Conservation (phyloP, 2,888 invertebrate genomes). For the Lysandra bellargus region DNA sequence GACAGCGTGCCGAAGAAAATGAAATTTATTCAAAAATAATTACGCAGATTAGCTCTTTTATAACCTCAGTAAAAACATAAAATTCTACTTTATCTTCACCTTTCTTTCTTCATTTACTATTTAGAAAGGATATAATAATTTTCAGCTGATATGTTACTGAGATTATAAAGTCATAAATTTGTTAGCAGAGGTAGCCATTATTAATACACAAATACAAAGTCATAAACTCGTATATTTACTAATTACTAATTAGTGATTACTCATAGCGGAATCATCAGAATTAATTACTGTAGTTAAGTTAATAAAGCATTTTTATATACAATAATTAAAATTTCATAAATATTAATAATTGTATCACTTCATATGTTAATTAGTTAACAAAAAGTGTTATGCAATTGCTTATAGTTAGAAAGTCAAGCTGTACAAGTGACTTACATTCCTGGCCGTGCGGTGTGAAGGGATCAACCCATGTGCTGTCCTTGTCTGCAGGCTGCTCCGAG, state of each 20-base stretch:
- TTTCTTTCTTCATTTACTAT: not conserved
- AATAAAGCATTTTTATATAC: not conserved
- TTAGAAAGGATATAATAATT: not conserved
- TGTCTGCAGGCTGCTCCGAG: conserved; percentile 51
- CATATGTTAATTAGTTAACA: conserved; percentile 5
- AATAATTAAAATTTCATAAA: not conserved
- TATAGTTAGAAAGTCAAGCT: conserved; percentile 10
- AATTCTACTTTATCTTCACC: no score
- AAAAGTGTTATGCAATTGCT: conserved; percentile 14
- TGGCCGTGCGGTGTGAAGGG: conserved; percentile 71
- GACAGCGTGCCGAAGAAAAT: not conserved
- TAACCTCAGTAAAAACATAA: not conserved
- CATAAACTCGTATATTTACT: not conserved
- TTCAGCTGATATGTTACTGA: not conserved
- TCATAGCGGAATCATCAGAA: not conserved
- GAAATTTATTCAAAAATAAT: not conserved
- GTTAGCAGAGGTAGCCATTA: conserved; percentile 1
- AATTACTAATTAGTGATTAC: conserved; percentile 1
- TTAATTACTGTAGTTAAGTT: not conserved
- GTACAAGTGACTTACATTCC: conserved; percentile 67
- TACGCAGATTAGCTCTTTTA: not conserved
- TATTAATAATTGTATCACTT: conserved; percentile 21
- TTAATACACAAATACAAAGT: not conserved
- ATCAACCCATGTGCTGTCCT: conserved; percentile 60
- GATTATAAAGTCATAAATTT: not conserved